A percentile compares a stretch with the other conserved stretches of the same genome.
phyloP scores from a whole-genome alignment of 2,888 invertebrate genomes.

The Monochamus alternatus region DNA sequence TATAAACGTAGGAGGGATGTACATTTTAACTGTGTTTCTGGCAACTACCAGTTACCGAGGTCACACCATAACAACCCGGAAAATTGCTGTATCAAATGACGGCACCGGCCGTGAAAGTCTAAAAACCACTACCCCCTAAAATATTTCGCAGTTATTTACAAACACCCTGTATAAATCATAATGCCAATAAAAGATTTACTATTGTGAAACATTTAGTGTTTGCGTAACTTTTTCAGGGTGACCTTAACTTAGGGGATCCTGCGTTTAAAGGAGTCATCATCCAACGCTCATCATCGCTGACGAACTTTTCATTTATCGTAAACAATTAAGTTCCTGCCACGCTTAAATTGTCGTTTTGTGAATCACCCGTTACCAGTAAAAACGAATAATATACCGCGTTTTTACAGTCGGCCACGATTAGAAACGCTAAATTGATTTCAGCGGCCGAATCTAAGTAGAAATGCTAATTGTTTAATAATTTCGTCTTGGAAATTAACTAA shows the following conservation, averaged over 20 bases:
- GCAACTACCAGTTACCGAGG: too few relatives aligned
- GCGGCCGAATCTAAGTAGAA: neutral
- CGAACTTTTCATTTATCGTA: neutral
- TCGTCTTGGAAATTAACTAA: conserved; percentile 11
- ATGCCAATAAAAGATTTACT: too few relatives aligned
- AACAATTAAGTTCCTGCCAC: conserved; percentile 6
- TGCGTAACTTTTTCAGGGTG: too few relatives aligned
- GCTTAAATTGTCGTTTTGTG: conserved; percentile 10
- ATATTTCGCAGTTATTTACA: too few relatives aligned
- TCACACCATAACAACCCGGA: too few relatives aligned
- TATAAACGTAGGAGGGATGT: too few relatives aligned
- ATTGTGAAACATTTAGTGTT: too few relatives aligned
- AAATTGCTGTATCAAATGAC: too few relatives aligned
- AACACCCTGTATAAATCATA: too few relatives aligned
- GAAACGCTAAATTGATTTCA: conserved; percentile 7
- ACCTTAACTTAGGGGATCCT: neutral
- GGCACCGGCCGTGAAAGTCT: too few relatives aligned
- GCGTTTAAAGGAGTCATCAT: neutral
- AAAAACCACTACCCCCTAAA: too few relatives aligned
- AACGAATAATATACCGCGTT: conserved; percentile 12
- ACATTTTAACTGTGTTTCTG: too few relatives aligned
- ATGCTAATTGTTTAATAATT: conserved; percentile 13
- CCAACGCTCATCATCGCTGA: neutral
- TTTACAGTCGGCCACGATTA: conserved; percentile 1
- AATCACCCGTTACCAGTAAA: neutral